These are phyloP conservation scores for Zaprionus gabonicus DNA, from an alignment of 1,140 invertebrate species.

Conservation along the genomic window DNA sequence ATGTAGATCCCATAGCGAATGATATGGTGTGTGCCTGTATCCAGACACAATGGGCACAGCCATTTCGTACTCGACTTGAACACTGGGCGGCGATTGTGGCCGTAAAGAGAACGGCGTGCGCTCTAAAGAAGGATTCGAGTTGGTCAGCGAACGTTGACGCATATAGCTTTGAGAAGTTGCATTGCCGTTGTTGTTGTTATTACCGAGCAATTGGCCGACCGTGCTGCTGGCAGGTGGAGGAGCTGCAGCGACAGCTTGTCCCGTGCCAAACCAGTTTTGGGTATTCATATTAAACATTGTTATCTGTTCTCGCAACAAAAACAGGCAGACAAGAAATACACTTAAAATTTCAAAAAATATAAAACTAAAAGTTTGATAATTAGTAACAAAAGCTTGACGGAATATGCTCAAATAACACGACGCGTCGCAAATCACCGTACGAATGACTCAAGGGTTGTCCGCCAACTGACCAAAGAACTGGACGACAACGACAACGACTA, in stretches of 20 bases:
- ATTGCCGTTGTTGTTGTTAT: slow-evolving; percentile 53
- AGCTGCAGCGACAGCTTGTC: slow-evolving; percentile 42
- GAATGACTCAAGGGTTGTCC: slow-evolving; percentile 69
- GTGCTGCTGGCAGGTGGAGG: slow-evolving; percentile 19
- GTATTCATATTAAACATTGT: slow-evolving; percentile 73
- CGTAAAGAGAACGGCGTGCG: slow-evolving; percentile 45
- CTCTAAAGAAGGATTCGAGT: slow-evolving; percentile 78
- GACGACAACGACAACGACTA: slow-evolving; percentile 34
- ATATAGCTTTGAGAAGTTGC: slow-evolving; percentile 53
- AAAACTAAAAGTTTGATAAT: slow-evolving; percentile 12
- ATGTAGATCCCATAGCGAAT: slow-evolving; percentile 83
- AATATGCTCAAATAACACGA: slow-evolving; percentile 39
- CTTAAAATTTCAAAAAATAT: slow-evolving; percentile 57
- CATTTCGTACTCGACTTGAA: slow-evolving; percentile 83
- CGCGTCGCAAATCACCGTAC: slow-evolving; percentile 42
- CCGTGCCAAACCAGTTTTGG: slow-evolving; percentile 79
- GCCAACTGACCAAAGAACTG: slow-evolving; percentile 73
- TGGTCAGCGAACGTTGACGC: slow-evolving; percentile 72
- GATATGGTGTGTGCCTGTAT: slow-evolving; percentile 82
- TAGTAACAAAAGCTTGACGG: slow-evolving; percentile 41
- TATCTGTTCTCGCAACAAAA: slow-evolving; percentile 2
- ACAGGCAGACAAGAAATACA: slow-evolving; percentile 19
- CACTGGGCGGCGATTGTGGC: slow-evolving; percentile 65
- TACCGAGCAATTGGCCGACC: slow-evolving; percentile 53
- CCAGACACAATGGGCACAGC: slow-evolving; percentile 76